These are phyloP conservation scores for Steinernema khuongi DNA, from an alignment of 1,140 invertebrate genomes.

Conservation along the genomic window DNA sequence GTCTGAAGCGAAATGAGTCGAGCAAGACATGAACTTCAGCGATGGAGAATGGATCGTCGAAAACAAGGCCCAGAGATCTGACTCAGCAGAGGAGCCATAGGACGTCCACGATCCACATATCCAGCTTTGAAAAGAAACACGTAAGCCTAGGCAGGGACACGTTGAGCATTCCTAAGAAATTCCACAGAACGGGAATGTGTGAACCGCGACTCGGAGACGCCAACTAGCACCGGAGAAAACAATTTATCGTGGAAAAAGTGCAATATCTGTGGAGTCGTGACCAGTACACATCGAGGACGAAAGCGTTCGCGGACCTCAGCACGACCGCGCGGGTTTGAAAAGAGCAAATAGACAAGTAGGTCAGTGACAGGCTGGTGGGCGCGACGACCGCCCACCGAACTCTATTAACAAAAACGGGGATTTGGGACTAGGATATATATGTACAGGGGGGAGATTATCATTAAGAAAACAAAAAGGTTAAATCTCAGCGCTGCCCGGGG, in stretches of 20 bases:
- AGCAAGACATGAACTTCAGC: too few relatives aligned
- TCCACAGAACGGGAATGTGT: constrained; percentile 28
- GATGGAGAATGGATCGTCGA: too few relatives aligned
- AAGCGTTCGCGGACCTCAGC: constrained; percentile 24
- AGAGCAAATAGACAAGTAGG: constrained; percentile 11
- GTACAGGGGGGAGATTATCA: background rate
- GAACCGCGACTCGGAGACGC: too few relatives aligned
- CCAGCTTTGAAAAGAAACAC: too few relatives aligned
- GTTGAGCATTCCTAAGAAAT: background rate
- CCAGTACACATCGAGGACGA: background rate
- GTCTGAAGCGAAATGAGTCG: too few relatives aligned
- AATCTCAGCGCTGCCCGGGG: background rate
- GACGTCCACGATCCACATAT: too few relatives aligned
- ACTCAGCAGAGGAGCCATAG: too few relatives aligned
- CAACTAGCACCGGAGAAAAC: too few relatives aligned
- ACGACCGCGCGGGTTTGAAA: constrained; percentile 5
- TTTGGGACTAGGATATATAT: background rate
- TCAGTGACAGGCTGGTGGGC: background rate
- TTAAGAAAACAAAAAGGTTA: background rate
- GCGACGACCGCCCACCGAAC: background rate
- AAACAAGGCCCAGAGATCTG: too few relatives aligned
- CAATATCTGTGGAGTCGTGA: constrained; percentile 12
- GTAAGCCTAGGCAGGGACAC: too few relatives aligned
- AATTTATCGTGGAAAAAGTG: constrained; percentile 1
- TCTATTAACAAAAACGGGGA: background rate